These are phyloP conservation scores for Acleris sparsana DNA, from an alignment of 2,888 invertebrate genomes.

Conservation along the genomic window DNA sequence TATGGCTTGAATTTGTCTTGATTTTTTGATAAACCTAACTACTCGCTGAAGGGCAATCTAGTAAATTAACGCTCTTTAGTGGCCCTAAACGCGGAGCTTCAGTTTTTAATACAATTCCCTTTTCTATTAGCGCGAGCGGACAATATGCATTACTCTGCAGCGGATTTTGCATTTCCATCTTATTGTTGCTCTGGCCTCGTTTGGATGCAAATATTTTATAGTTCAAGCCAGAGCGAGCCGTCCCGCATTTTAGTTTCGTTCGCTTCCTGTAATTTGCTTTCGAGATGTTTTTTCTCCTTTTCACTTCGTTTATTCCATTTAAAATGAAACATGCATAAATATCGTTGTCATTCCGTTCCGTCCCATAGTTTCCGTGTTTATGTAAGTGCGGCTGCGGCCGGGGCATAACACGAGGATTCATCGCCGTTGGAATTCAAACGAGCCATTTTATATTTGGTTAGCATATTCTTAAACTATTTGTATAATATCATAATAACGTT, in stretches of 20 bases:
- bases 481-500: constrained; percentile 36
- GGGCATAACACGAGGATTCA: constrained; percentile 9
- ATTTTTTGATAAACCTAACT: neutral
- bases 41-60: neutral
- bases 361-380: constrained; percentile 19
- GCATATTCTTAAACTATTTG: constrained; percentile 35
- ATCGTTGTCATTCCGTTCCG: constrained; percentile 29
- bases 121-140: constrained; percentile 53
- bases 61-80: constrained; percentile 1
- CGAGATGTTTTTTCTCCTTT: constrained; percentile 58
- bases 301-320: constrained; percentile 67
- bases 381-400: neutral
- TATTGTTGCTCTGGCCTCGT: constrained; percentile 72
- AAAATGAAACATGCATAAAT: constrained; percentile 62
- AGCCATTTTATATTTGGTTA: constrained; percentile 29
- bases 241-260: constrained; percentile 69
- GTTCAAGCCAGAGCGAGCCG: constrained; percentile 65
- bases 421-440: constrained; percentile 23
- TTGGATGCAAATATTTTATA: constrained; percentile 79
- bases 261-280: constrained; percentile 72
- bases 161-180: constrained; percentile 71
- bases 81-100: neutral
- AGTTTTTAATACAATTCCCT: constrained; percentile 46
- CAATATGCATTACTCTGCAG: constrained; percentile 62
- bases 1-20: too few relatives aligned